Evolutionary conservation across 2,888 invertebrate species (phyloP).

Genomic region (Sthenelais limicola): DNA sequence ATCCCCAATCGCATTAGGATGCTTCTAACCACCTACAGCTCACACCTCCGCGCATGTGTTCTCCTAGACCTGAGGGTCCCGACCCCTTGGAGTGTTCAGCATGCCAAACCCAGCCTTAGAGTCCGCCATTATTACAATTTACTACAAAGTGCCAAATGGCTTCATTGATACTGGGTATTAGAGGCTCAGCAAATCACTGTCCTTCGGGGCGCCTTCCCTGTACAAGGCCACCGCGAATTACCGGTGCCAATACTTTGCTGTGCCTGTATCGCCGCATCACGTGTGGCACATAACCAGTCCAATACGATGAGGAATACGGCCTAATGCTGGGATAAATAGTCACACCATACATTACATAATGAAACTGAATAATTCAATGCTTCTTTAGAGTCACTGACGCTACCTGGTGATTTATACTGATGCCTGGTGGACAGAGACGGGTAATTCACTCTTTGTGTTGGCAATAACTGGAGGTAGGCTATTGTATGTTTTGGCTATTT

Average conservation of each 20-base stretch:
- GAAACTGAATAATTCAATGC: too few species aligned
- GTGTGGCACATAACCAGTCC: background rate
- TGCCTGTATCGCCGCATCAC: background rate
- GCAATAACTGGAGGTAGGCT: too few species aligned
- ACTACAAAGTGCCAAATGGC: conserved; percentile 26
- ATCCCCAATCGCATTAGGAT: background rate
- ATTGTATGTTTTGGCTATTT: too few species aligned
- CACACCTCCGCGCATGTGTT: background rate
- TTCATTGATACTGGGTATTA: conserved; percentile 34
- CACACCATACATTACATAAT: too few species aligned
- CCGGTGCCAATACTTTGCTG: too few species aligned
- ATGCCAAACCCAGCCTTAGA: background rate
- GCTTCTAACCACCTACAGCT: background rate
- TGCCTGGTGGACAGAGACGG: too few species aligned
- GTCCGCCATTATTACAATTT: conserved; percentile 12
- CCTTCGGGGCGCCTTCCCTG: background rate
- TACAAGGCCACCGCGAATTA: too few species aligned
- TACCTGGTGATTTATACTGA: too few species aligned
- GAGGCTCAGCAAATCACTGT: conserved; percentile 14
- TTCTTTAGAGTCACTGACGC: conserved; percentile 4
- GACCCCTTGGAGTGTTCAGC: too few species aligned
- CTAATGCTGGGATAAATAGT: background rate
- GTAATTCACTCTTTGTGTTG: too few species aligned
- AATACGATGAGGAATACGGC: background rate
- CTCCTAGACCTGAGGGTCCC: too few species aligned